These are phyloP conservation scores for Xanthorhoe spadicearia DNA, from an alignment of 2,888 invertebrate genomes.

Conservation along the genomic window DNA sequence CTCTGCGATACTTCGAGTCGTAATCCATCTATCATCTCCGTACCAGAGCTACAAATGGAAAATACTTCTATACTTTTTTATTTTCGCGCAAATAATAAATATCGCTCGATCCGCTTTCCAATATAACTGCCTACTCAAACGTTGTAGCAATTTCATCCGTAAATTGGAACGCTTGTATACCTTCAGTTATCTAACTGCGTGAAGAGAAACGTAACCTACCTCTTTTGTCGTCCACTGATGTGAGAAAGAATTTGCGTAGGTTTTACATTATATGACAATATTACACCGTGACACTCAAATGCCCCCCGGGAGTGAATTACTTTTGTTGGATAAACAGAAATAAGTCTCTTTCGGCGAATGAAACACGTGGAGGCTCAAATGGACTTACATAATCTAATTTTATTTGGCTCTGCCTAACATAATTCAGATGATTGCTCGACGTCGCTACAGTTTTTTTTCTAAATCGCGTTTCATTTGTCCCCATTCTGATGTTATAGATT, in stretches of 20 bases:
- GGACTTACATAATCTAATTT: constrained; percentile 41
- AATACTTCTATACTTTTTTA: constrained; percentile 42
- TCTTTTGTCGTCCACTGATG: constrained; percentile 68
- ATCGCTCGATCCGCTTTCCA: constrained; percentile 46
- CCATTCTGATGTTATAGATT: constrained; percentile 11
- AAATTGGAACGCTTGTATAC: constrained; percentile 56
- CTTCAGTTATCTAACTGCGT: constrained; percentile 42
- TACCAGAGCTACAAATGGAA: constrained; percentile 39
- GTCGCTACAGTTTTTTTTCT: constrained; percentile 28
- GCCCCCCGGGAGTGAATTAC: constrained; percentile 50
- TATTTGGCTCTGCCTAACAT: constrained; percentile 39
- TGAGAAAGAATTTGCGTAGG: constrained; percentile 60
- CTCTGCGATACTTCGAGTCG: constrained; percentile 36
- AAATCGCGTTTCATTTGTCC: constrained; percentile 25
- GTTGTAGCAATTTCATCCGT: constrained; percentile 55
- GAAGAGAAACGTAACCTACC: constrained; percentile 38
- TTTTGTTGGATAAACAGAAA: constrained; percentile 31
- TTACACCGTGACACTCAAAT: constrained; percentile 56
- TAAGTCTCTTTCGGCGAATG: constrained; percentile 46
- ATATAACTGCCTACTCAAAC: constrained; percentile 48
- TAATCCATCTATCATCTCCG: constrained; percentile 43
- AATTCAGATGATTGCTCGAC: constrained; percentile 45
- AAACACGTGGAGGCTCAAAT: constrained; percentile 38
- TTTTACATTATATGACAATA: constrained; percentile 63
- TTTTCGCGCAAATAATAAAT: constrained; percentile 47